Base-by-base conservation (phyloP, 1,140 invertebrate genomes). In the Panagrolaimus sp. region DNA sequence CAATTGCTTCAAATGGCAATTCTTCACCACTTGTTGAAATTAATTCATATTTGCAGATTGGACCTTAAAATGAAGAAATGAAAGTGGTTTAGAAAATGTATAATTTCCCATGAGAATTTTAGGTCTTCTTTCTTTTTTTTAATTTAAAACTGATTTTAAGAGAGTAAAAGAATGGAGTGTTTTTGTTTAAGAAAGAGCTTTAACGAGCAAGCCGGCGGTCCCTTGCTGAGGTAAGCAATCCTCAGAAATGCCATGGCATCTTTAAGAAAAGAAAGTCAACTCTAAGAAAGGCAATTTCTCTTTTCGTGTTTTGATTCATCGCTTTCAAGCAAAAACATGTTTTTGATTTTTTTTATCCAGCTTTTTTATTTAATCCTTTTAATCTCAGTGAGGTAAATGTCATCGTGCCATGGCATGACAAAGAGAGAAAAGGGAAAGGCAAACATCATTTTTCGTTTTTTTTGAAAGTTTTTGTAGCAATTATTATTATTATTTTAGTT, bases 11-110 rank as follows among this genome's bases (percentile, higher is more conserved):
- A 58, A 81, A 81, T 17, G 79, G 79, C 2, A 81, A 44, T 8
- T 45, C 68, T 47, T 73, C 67, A 38, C 28, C 58, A 32, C 24
- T 44, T 1, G 63, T 32, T 7, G 55, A 26, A n/a, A 63, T 82
- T 28, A 81, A 46, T 32, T 78, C 71, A 65, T 81, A 81, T 17
- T 73, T 76, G 64, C 79, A 81, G 58, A 81, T 74, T 24, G 79
- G 79, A 32, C 79, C 79, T 81, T 68, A 65, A 74, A 66, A 15
- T n/a, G 10, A 43, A 63, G 1, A 5, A 21, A 24, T 8, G 5
- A 21, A 38, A 21, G 62, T 21, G n/a, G 21, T 21, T 26, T 45
- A n/a, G 26, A 32, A 46, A 70, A 28, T 12, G 6, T 55, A 9
- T 52, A 46, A 28, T 70, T 47, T 63, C 10, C 24, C n/a, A 38